phyloP scores from a whole-genome alignment of 2,888 invertebrate species.

The Eustalomyia histrio region DNA sequence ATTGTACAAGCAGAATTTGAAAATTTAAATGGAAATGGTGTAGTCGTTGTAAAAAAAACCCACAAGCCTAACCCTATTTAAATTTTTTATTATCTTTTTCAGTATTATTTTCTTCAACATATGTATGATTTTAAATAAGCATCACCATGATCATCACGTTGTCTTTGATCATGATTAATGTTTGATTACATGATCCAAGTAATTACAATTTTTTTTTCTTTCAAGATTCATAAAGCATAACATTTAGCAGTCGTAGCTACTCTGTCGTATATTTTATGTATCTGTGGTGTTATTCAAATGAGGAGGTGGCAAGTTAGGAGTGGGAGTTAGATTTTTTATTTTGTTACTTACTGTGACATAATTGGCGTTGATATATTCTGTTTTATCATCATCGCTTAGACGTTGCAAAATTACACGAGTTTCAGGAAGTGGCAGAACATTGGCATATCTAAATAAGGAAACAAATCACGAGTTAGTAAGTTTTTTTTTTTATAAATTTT shows the following conservation, averaged over 20 bases:
- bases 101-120: background rate
- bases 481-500: background rate
- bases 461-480: slow-evolving; percentile 10
- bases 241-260: background rate
- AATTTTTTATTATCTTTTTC: slow-evolving; percentile 24
- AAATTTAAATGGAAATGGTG: background rate
- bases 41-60: background rate
- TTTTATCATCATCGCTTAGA: slow-evolving; percentile 86
- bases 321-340: background rate
- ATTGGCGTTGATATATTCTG: slow-evolving; percentile 96
- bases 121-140: slow-evolving; percentile 15
- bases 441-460: slow-evolving; percentile 85
- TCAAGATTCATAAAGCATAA: slow-evolving; percentile 37
- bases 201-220: slow-evolving; percentile 29
- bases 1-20: no score
- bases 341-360: slow-evolving; percentile 88
- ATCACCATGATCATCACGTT: slow-evolving; percentile 19
- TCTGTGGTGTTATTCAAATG: background rate
- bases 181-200: slow-evolving; percentile 56
- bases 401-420: slow-evolving; percentile 89
- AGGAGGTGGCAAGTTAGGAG: background rate
- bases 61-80: background rate
- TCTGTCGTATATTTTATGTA: background rate
- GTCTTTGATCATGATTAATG: slow-evolving; percentile 43
- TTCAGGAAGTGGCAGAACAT: slow-evolving; percentile 96